Base-by-base conservation (phyloP, 1,140 invertebrate genomes). In the Acarapis woodi region DNA sequence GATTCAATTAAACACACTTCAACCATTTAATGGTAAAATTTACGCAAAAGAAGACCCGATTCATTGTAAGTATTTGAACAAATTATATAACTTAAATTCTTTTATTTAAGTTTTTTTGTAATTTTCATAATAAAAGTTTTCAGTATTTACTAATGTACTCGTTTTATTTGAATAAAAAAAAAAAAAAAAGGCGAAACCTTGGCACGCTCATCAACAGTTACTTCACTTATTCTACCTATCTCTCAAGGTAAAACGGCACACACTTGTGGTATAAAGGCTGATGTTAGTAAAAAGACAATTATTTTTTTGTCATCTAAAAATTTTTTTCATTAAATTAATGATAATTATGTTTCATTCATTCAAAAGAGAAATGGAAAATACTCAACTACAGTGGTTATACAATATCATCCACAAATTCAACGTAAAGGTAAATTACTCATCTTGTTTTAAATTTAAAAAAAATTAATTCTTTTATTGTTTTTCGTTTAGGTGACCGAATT, bases 391-490 rank as follows among this genome's bases (percentile, higher is more conserved):
- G 50, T 67, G n/a, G 56, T 66, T 0, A 53, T 67, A 12, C 65
- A 67, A 44, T 59, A 62, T 37, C 65, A 67, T 46, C 62, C 63
- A 2, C 56, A 66, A 35, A 62, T 67, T 18, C 65, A 67, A 42
- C 51, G 61, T 32, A 49, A 60, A 15, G n/a, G n/a, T n/a, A n/a
- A n/a, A n/a, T n/a, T n/a, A n/a, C n/a, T n/a, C n/a, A n/a, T n/a
- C n/a, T n/a, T n/a, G n/a, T n/a, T n/a, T n/a, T n/a, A n/a, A n/a
- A n/a, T n/a, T n/a, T n/a, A n/a, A n/a, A n/a, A n/a, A n/a, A n/a
- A n/a, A n/a, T n/a, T n/a, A n/a, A n/a, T n/a, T n/a, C n/a, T n/a
- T n/a, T n/a, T n/a, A n/a, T n/a, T n/a, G n/a, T n/a, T n/a, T n/a
- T n/a, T n/a, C n/a, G n/a, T n/a, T n/a, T n/a, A n/a, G 63, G 62